A percentile compares a stretch with the other conserved stretches of the same genome.
These are phyloP conservation scores for Solenopsis invicta DNA, from an alignment of 1,140 invertebrate genomes.

Conservation along the genomic window DNA sequence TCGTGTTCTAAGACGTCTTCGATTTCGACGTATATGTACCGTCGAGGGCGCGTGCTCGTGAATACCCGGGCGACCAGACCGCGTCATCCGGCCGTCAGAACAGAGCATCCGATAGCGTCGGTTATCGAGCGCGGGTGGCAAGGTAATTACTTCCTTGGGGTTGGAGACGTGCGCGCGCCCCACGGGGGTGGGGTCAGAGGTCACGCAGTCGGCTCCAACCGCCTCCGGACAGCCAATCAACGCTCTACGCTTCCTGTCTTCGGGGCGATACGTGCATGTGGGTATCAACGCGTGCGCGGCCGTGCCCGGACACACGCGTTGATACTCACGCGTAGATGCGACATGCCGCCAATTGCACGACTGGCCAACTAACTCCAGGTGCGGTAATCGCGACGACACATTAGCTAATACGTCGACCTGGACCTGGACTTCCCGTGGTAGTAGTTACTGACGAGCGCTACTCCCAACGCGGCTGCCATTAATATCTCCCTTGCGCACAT, in stretches of 20 bases:
- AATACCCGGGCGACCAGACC: slow-evolving; percentile 10
- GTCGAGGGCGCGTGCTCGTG: slow-evolving; percentile 38
- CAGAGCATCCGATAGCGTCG: slow-evolving; percentile 76
- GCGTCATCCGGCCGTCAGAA: slow-evolving; percentile 43
- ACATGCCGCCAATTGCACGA: slow-evolving; percentile 49
- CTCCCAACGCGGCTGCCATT: slow-evolving; percentile 38
- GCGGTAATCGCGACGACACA: slow-evolving; percentile 62
- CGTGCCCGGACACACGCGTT: slow-evolving; percentile 46
- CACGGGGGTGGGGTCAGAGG: slow-evolving; percentile 84
- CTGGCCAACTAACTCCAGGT: slow-evolving; percentile 52
- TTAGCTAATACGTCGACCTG: slow-evolving; percentile 62
- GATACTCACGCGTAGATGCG: slow-evolving; percentile 15
- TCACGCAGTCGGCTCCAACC: slow-evolving; percentile 80
- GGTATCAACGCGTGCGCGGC: slow-evolving; percentile 55
- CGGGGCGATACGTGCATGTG: slow-evolving; percentile 59
- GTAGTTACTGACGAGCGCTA: slow-evolving; percentile 56
- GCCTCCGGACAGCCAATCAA: slow-evolving; percentile 83
- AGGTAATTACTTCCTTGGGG: slow-evolving; percentile 85
- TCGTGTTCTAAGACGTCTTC: background rate
- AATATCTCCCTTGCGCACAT: slow-evolving; percentile 44
- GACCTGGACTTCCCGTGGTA: slow-evolving; percentile 27
- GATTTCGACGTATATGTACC: background rate
- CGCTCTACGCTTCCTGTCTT: slow-evolving; percentile 81
- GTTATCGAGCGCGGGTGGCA: slow-evolving; percentile 84
- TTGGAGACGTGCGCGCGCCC: slow-evolving; percentile 84